A percentile compares a stretch with the other conserved stretches of the same genome.
Evolutionary conservation across 37 sponge, comb jelly and placozoan species (phyloP).

Genomic region (Sycon ciliatum): DNA sequence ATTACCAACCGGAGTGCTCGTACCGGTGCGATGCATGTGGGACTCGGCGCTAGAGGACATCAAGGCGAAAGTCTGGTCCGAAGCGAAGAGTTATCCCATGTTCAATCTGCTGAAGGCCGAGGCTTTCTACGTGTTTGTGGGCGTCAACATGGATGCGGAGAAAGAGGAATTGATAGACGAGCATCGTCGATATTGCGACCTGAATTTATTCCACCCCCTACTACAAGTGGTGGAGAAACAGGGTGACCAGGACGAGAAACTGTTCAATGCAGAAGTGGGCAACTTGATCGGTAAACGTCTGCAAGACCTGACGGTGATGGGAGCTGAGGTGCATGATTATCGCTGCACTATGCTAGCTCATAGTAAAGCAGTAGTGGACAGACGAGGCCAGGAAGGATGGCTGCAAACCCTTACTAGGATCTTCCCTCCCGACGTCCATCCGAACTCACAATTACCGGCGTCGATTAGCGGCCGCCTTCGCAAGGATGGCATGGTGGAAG

Average conservation of each 20-base stretch:
- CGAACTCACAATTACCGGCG: too few species aligned
- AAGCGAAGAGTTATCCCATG: constrained; percentile 59
- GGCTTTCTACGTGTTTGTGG: constrained; percentile 69
- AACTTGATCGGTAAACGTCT: constrained; percentile 63
- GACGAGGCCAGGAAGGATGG: too few species aligned
- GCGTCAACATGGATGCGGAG: constrained; percentile 57
- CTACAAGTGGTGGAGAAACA: constrained; percentile 69
- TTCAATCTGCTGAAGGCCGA: constrained; percentile 62
- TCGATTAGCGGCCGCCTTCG: too few species aligned
- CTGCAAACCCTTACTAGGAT: too few species aligned
- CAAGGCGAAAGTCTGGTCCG: constrained; percentile 49
- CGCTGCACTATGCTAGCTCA: constrained; percentile 17
- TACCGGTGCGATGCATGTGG: constrained; percentile 17
- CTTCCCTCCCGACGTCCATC: too few species aligned
- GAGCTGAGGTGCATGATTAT: constrained; percentile 55
- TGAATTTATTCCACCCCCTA: constrained; percentile 49
- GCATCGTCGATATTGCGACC: constrained; percentile 21
- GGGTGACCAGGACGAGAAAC: constrained; percentile 75
- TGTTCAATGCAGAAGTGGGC: constrained; percentile 69
- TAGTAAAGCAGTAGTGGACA: too few species aligned
- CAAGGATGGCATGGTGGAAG: too few species aligned
- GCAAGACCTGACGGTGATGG: constrained; percentile 76
- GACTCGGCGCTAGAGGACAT: constrained; percentile 35
- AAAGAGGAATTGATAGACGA: constrained; percentile 79
- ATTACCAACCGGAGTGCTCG: constrained; percentile 69